These are phyloP conservation scores for Eremobia ochroleuca DNA, from an alignment of 2,888 invertebrate genomes.

Conservation along the genomic window DNA sequence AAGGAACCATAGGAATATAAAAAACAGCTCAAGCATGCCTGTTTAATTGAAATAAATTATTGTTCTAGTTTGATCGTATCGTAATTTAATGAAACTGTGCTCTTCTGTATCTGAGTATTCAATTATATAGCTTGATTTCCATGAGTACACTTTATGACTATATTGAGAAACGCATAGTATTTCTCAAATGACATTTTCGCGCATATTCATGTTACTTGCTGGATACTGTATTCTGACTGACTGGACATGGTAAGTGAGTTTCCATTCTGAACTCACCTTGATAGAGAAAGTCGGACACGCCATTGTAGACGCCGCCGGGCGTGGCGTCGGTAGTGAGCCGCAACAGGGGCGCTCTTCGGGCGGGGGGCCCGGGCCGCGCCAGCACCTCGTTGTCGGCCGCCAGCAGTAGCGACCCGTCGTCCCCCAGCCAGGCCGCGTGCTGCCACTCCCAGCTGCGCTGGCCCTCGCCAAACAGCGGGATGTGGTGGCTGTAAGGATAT, in stretches of 20 bases:
- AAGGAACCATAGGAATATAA: too few relatives aligned
- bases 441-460: slow-evolving; percentile 94
- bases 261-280: slow-evolving; percentile 92
- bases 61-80: not conserved
- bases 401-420: slow-evolving; percentile 94
- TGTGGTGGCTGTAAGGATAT: slow-evolving; percentile 93
- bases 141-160: not conserved
- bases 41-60: not conserved
- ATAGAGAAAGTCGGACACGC: slow-evolving; percentile 98
- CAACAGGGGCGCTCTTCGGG: slow-evolving; percentile 92
- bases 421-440: slow-evolving; percentile 96
- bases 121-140: not conserved
- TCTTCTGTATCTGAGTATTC: too few relatives aligned
- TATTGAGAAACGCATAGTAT: too few relatives aligned
- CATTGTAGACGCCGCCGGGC: slow-evolving; percentile 96
- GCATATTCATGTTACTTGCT: not conserved
- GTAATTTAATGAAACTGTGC: not conserved
- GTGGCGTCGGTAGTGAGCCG: slow-evolving; percentile 94
- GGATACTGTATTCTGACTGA: not conserved
- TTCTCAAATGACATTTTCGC: not conserved
- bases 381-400: slow-evolving; percentile 97
- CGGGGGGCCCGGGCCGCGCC: slow-evolving; percentile 94
- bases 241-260: not conserved
- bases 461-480: slow-evolving; percentile 95
- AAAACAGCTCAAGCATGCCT: too few relatives aligned